Percentiles rank a stretch among this genome's conserved stretches.
phyloP scores from a whole-genome alignment of 2,113 vertebrate genomes.

The Lophius piscatorius region DNA sequence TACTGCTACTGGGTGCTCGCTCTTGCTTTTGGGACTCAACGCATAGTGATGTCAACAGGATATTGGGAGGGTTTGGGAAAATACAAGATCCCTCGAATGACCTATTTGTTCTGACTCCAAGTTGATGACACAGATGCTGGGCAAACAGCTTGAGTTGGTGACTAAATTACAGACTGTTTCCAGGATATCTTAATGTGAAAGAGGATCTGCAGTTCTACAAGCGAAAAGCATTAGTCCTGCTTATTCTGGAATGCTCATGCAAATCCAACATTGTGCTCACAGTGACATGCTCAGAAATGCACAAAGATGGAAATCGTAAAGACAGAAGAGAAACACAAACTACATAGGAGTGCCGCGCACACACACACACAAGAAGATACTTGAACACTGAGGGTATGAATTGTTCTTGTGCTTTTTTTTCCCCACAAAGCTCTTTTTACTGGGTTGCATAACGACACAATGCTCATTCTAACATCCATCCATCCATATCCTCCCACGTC shows the following conservation, averaged over 20 bases:
- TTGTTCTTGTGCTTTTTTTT: slow-evolving; percentile 19
- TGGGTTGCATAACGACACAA: slow-evolving; percentile 25
- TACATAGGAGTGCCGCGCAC: slow-evolving; percentile 1
- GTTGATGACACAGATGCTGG: slow-evolving; percentile 25
- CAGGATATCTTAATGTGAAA: slow-evolving; percentile 3
- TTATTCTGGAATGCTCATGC: slow-evolving; percentile 1
- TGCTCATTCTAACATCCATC: slow-evolving; percentile 25
- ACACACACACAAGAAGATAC: too few species aligned
- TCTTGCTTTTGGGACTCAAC: slow-evolving; percentile 55
- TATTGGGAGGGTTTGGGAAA: slow-evolving; percentile 29
- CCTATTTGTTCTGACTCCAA: slow-evolving; percentile 15
- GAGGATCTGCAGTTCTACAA: slow-evolving; percentile 1
- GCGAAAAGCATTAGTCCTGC: slow-evolving; percentile 20
- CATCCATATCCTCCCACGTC: slow-evolving; percentile 37
- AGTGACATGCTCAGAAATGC: background rate
- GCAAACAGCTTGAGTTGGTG: slow-evolving; percentile 26
- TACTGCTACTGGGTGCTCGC: slow-evolving; percentile 56
- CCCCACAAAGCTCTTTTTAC: slow-evolving; percentile 24
- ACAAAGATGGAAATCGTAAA: slow-evolving; percentile 24
- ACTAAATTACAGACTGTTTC: slow-evolving; percentile 31
- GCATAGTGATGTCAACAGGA: slow-evolving; percentile 47
- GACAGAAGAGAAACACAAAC: slow-evolving; percentile 14
- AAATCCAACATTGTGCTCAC: slow-evolving; percentile 10
- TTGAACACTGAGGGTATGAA: slow-evolving; percentile 1
- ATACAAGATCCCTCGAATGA: slow-evolving; percentile 19